Base-by-base conservation (phyloP, 2,888 invertebrate genomes). In the Scaptodrosophila latifasciaeformis region DNA sequence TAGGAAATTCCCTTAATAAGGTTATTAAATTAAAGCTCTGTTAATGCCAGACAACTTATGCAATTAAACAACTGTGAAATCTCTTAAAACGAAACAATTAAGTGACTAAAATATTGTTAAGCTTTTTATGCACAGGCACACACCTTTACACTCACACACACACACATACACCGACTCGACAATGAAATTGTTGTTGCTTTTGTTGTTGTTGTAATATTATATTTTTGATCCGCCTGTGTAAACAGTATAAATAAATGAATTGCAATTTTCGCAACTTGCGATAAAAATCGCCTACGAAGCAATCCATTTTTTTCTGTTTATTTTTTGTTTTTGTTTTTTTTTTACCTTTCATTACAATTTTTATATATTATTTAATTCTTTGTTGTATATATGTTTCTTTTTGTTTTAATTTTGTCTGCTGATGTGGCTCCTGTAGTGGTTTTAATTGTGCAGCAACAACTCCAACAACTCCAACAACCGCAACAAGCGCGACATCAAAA, bases 181-280 rank as follows among this genome's bases (percentile, higher is more conserved):
- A 34, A 34, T 34, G 12, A 34, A 34, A 13, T 12, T 15, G 27
- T 6, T 6, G 9, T 9, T 12, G 37, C n/a, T n/a, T n/a, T n/a
- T n/a, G n/a, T n/a, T n/a, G 31, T 4, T 31, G 31, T 13, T 15
- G 37, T 13, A 3, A 37, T 17, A 6, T 37, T 37, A 17, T 17
- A 17, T 31, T 54, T 48, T 12, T 24, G 29, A 34, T 19, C 56
- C 12, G 21, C 2, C 45, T 50, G 45, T 54, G 62, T 50, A 59
- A 59, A 62, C 57, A 67, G 49, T 42, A 43, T 5, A 47, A 52
- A 58, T 51, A 49, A 64, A 68, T 39, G 63, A 57, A 57, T 49
- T 54, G 62, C 43, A 48, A 59, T 45, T 45, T 59, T 37, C 17
- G 19, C 39, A 30, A 9, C 30, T 19, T 29, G 31, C 30, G 43